Conservation (phyloP, 2,888 invertebrate species). For the Callyntrura guangdongensis region DNA sequence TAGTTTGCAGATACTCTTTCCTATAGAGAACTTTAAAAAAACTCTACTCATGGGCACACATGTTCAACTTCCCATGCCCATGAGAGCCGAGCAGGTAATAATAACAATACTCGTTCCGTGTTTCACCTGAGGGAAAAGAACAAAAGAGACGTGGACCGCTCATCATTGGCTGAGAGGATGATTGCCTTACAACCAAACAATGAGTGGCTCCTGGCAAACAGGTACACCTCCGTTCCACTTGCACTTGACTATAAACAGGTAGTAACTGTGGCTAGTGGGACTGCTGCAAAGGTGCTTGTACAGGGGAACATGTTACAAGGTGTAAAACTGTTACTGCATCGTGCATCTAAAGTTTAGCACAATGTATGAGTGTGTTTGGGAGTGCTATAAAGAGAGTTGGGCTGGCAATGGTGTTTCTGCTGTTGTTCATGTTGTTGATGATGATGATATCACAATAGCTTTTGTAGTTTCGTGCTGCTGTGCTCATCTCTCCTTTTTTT, state of each 20-base stretch:
- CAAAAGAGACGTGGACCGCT: conserved; percentile 9
- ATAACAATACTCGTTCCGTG: not conserved
- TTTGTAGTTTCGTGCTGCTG: conserved; percentile 48
- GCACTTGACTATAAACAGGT: conserved; percentile 37
- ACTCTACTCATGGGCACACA: too few relatives aligned
- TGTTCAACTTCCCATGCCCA: not conserved
- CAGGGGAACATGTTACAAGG: conserved; percentile 12
- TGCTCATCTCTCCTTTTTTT: conserved; percentile 38
- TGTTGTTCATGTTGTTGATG: conserved; percentile 41
- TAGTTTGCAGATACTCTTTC: too few relatives aligned
- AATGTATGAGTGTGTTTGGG: not conserved
- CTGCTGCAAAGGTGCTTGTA: not conserved
- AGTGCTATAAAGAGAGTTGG: conserved; percentile 22
- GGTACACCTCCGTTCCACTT: conserved; percentile 48
- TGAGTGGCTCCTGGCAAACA: conserved; percentile 51
- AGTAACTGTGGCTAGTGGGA: not conserved
- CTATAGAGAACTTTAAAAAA: too few relatives aligned
- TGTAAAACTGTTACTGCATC: not conserved
- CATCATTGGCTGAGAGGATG: conserved; percentile 59
- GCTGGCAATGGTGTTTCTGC: conserved; percentile 15
- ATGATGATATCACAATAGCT: conserved; percentile 62
- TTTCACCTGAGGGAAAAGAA: conserved; percentile 41
- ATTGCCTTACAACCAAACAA: conserved; percentile 63
- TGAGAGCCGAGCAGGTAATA: not conserved
- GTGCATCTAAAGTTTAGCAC: conserved; percentile 25